Evolutionary conservation across 2,888 invertebrate species (phyloP).

Genomic region (Alsophila aescularia): DNA sequence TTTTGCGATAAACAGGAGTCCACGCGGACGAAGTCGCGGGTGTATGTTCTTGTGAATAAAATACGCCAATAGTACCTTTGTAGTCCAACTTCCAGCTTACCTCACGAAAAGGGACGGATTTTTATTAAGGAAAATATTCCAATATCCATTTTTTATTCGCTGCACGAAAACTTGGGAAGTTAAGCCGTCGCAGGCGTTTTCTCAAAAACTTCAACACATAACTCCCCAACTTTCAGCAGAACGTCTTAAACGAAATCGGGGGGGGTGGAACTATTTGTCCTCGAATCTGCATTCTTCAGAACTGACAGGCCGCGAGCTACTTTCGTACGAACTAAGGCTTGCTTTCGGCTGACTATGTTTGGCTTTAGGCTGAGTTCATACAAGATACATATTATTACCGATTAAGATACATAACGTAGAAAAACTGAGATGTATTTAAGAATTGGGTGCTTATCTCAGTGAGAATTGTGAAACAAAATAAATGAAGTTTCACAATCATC

Average conservation of each 20-base stretch:
- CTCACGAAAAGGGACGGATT: neutral
- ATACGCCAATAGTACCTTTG: too few relatives aligned
- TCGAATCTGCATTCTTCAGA: slow-evolving; percentile 45
- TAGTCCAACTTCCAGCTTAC: neutral
- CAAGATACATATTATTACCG: too few relatives aligned
- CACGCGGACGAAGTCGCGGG: too few relatives aligned
- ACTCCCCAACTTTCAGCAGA: slow-evolving; percentile 29
- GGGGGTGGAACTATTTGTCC: slow-evolving; percentile 42
- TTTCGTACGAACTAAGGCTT: neutral
- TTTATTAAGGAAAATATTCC: slow-evolving; percentile 17
- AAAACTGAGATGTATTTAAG: too few relatives aligned
- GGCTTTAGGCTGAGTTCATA: neutral
- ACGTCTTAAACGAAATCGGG: slow-evolving; percentile 33
- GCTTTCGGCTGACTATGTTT: slow-evolving; percentile 1
- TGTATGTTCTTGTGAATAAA: too few relatives aligned
- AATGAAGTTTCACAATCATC: too few relatives aligned
- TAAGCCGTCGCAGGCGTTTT: slow-evolving; percentile 20
- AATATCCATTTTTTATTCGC: slow-evolving; percentile 10
- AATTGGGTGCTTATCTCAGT: too few relatives aligned
- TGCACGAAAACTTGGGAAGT: slow-evolving; percentile 6
- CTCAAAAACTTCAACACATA: slow-evolving; percentile 31
- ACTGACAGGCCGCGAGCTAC: slow-evolving; percentile 7
- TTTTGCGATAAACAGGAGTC: too few relatives aligned
- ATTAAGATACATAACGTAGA: too few relatives aligned
- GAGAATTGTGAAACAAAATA: too few relatives aligned